These are phyloP conservation scores for Linnaemya vulpina DNA, from an alignment of 2,888 invertebrate genomes.

Conservation along the genomic window DNA sequence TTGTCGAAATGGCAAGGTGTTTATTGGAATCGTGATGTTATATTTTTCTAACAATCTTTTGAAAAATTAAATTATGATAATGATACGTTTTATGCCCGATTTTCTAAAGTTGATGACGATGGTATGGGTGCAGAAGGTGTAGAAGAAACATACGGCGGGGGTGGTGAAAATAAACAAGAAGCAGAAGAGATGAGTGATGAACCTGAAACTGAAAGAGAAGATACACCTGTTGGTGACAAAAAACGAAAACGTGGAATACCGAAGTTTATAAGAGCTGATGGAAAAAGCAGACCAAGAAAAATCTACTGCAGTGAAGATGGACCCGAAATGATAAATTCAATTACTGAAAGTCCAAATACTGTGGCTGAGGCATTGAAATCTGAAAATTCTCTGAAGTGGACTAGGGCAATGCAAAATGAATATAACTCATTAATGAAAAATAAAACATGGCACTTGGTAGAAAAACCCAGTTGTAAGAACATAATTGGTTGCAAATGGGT, in stretches of 20 bases:
- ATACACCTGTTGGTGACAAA: too few species aligned
- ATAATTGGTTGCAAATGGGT: too few species aligned
- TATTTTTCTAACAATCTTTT: slow-evolving; percentile 71
- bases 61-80: not conserved
- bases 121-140: not conserved
- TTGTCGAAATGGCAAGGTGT: slow-evolving; percentile 60
- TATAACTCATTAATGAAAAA: slow-evolving; percentile 29
- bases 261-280: slow-evolving; percentile 38
- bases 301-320: too few species aligned
- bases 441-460: slow-evolving; percentile 65
- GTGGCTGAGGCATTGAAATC: slow-evolving; percentile 48
- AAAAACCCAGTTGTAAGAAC: slow-evolving; percentile 53
- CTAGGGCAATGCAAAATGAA: slow-evolving; percentile 42
- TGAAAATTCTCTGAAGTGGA: too few species aligned
- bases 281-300: slow-evolving; percentile 47
- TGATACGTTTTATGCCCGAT: not conserved
- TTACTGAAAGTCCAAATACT: slow-evolving; percentile 56
- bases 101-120: not conserved
- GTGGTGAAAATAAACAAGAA: too few species aligned
- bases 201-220: too few species aligned
- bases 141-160: not conserved
- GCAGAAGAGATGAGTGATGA: too few species aligned
- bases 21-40: slow-evolving; percentile 58
- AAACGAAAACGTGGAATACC: slow-evolving; percentile 28
- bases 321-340: slow-evolving; percentile 50